These are phyloP conservation scores for Eutolmus rufibarbis DNA, from an alignment of 2,888 invertebrate species.

Conservation along the genomic window DNA sequence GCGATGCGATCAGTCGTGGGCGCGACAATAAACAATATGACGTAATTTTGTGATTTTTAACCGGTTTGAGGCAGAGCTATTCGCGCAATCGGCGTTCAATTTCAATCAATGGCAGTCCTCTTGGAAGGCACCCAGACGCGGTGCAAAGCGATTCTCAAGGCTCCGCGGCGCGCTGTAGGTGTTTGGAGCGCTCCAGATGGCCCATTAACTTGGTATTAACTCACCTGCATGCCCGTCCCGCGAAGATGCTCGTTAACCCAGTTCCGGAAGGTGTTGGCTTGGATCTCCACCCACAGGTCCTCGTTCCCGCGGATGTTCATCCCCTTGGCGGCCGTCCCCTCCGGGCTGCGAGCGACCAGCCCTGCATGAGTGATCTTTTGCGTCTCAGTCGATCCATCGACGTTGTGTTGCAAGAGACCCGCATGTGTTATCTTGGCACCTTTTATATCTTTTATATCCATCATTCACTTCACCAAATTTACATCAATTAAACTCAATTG, in stretches of 20 bases:
- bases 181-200: not conserved
- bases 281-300: constrained; percentile 95
- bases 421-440: constrained; percentile 69
- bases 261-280: constrained; percentile 94
- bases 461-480: constrained; percentile 48
- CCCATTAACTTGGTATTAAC: constrained; percentile 45
- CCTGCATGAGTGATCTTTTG: constrained; percentile 76
- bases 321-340: constrained; percentile 93
- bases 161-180: not conserved
- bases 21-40: constrained; percentile 33
- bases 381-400: constrained; percentile 68
- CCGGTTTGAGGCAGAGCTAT: not conserved
- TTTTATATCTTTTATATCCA: constrained; percentile 63
- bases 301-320: constrained; percentile 95
- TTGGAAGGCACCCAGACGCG: not conserved
- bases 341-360: constrained; percentile 86
- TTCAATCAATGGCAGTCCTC: constrained; percentile 11
- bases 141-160: not conserved
- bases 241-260: constrained; percentile 95
- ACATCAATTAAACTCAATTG: not conserved
- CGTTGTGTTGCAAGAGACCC: constrained; percentile 67
- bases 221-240: constrained; percentile 73
- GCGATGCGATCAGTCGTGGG: not conserved
- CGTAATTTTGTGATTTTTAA: constrained; percentile 17
- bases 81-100: constrained; percentile 1